Base-by-base conservation (phyloP, 2,888 invertebrate genomes). In the Pemphredon lugubris region DNA sequence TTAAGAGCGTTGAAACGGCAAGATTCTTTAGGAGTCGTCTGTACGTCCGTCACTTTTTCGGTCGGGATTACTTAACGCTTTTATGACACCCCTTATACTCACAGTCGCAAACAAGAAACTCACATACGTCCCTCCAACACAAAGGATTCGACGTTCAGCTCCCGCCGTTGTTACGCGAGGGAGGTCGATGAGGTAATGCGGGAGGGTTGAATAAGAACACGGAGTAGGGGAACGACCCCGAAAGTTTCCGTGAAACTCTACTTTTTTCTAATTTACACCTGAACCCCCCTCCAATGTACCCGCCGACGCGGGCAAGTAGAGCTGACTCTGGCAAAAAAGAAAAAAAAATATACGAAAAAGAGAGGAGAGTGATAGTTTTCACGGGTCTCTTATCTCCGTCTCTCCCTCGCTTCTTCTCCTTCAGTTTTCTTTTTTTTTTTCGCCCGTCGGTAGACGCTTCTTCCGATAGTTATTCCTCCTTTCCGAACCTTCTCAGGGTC, bases 251-350 rank as follows among this genome's bases (percentile, higher is more conserved):
- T 63, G 75, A 57, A 81, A 83, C 79, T 82, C 74, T 51, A 82
- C 81, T 83, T 82, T 82, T 84, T 84, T 83, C 83, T 84, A 85
- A 86, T 87, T 86, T 85, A 85, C 85, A 83, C 83, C 79, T 79
- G 75, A 73, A 74, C 79, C 76, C 71, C n/a, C n/a, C n/a, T n/a
- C n/a, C 72, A 75, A 81, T 82, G 80, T 77, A 74, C 61, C 75
- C 64, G 58, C 58, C 23, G 54, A 58, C 67, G 58, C 64, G 61
- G 61, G 69, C 55, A 69, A 72, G 74, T 63, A 21, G 54, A 53
- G 60, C 64, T 44, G 54, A 2, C 45, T 40, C n/a, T n/a, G n/a
- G n/a, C n/a, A n/a, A n/a, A n/a, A n/a, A n/a, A n/a, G n/a, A n/a
- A n/a, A n/a, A n/a, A n/a, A n/a, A n/a, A n/a, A n/a, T n/a, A n/a